These are phyloP conservation scores for Etheostoma nigrum DNA, from an alignment of 2,797 vertebrate genomes.

Conservation along the genomic window DNA sequence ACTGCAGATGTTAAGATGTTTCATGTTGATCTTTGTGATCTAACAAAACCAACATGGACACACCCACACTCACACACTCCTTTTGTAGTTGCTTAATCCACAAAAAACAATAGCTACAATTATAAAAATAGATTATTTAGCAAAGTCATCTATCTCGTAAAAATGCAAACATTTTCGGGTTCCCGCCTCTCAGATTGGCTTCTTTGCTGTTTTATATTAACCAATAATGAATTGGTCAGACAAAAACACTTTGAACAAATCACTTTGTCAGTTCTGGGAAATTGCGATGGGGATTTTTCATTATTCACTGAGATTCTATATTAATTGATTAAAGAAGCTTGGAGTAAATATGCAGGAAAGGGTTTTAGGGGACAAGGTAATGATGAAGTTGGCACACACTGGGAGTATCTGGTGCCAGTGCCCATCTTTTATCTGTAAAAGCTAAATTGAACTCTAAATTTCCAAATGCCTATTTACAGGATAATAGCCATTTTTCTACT, in stretches of 20 bases:
- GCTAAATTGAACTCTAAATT: conserved; percentile 8
- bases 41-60: neutral
- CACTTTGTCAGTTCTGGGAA: neutral
- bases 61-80: neutral
- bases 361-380: neutral
- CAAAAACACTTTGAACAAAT: neutral
- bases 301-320: neutral
- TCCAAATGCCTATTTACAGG: neutral
- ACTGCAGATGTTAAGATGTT: neutral
- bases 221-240: neutral
- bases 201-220: neutral
- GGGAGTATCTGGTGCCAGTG: neutral
- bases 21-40: neutral
- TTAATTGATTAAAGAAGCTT: too few species aligned
- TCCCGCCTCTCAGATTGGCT: neutral
- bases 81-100: neutral
- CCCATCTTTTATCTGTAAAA: conserved; percentile 7
- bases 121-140: neutral
- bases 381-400: conserved; percentile 9
- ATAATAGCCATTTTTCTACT: conserved; percentile 22
- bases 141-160: neutral
- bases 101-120: neutral
- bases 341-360: too few species aligned
- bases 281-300: neutral
- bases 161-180: neutral